Evolutionary conservation across 2,797 vertebrate species (phyloP).

Genomic region (Euphonia xanthogaster): DNA sequence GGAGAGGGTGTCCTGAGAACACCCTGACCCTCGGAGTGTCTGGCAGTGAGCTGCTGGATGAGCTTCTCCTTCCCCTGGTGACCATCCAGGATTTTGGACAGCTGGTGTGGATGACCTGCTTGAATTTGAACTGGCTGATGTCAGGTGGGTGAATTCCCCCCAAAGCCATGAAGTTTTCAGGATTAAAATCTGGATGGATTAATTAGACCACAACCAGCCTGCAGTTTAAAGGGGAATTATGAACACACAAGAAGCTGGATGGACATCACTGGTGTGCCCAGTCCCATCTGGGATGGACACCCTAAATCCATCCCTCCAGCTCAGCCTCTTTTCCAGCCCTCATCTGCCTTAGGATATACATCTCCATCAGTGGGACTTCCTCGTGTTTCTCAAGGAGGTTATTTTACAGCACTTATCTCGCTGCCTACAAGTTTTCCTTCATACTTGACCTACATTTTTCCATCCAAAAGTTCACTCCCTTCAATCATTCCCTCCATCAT

Average conservation of each 20-base stretch:
- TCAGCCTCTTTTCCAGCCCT: neutral
- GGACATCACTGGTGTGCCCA: neutral
- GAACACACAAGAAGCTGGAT: neutral
- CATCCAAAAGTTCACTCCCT: conserved; percentile 55
- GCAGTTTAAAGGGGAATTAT: neutral
- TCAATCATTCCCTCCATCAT: conserved; percentile 27
- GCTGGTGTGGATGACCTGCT: neutral
- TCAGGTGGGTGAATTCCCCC: neutral
- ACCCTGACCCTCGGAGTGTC: accelerated
- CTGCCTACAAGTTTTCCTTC: conserved; percentile 30
- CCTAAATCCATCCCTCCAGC: neutral
- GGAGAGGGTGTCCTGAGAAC: neutral
- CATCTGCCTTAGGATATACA: neutral
- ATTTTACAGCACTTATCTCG: neutral
- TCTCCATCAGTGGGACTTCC: neutral
- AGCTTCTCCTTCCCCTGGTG: neutral
- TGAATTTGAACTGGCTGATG: neutral
- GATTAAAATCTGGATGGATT: neutral
- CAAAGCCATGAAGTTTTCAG: neutral
- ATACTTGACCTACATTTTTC: conserved; percentile 56
- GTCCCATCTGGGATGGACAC: neutral
- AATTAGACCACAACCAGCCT: neutral
- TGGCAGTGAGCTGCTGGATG: accelerated
- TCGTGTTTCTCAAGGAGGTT: neutral
- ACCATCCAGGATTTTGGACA: neutral